Conservation (phyloP, 2,797 vertebrate species). For the Triplophysa bombifrons region DNA sequence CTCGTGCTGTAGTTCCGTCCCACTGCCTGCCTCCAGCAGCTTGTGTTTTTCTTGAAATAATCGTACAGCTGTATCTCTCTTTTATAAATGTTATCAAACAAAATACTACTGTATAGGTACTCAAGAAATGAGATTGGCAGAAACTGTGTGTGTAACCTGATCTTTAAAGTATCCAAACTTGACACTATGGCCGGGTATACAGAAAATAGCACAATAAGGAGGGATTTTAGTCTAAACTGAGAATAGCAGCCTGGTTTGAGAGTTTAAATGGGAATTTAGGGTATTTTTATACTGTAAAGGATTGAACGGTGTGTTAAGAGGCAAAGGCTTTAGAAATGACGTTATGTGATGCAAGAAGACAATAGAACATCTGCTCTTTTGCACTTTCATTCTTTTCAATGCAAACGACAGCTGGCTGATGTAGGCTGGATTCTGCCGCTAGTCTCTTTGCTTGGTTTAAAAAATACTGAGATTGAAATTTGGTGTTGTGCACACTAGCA, state of each 20-base stretch:
- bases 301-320: slow-evolving; percentile 73
- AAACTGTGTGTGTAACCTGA: no score
- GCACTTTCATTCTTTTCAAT: slow-evolving; percentile 35
- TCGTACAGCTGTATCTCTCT: no score
- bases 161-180: not conserved
- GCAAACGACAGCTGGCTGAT: slow-evolving; percentile 64
- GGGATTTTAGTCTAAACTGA: not conserved
- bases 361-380: slow-evolving; percentile 78
- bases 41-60: no score
- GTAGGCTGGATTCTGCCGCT: not conserved
- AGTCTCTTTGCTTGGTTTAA: no score
- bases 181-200: not conserved
- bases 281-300: slow-evolving; percentile 60
- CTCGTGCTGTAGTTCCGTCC: no score
- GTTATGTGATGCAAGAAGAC: slow-evolving; percentile 59
- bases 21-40: no score
- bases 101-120: no score
- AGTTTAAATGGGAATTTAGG: slow-evolving; percentile 6
- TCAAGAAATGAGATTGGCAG: no score
- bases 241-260: not conserved
- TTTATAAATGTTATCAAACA: no score
- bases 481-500: not conserved
- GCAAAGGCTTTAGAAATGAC: slow-evolving; percentile 36
- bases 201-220: not conserved
- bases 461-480: not conserved